Conservation (phyloP, 2,113 vertebrate species). For the Microtus ochrogaster region DNA sequence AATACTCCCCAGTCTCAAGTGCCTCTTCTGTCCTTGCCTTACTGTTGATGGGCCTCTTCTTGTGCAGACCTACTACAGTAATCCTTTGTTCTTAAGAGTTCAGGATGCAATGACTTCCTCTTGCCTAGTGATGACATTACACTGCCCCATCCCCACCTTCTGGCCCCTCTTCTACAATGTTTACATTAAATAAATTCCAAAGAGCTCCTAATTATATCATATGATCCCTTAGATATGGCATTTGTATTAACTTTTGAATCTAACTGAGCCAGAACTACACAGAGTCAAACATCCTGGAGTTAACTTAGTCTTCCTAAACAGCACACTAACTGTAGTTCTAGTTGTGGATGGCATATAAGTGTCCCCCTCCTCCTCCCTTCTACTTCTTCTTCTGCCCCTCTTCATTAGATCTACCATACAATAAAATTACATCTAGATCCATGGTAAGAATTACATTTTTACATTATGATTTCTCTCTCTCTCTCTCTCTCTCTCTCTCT, state of each 20-base stretch:
- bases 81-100: neutral
- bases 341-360: neutral
- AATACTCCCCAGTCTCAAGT: too few relatives aligned
- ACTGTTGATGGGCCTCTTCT: neutral
- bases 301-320: neutral
- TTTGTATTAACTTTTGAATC: constrained; percentile 37
- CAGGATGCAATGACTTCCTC: neutral
- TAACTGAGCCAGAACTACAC: neutral
- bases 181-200: neutral
- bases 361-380: too few relatives aligned
- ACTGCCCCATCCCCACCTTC: too few relatives aligned
- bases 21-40: neutral
- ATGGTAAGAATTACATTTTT: neutral
- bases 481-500: too few relatives aligned
- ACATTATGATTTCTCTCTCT: neutral
- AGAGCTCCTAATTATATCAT: neutral
- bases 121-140: neutral
- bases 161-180: neutral
- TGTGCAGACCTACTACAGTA: neutral
- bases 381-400: too few relatives aligned
- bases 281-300: neutral
- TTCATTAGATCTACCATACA: neutral
- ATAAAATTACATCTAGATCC: constrained; percentile 37
- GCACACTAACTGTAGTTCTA: neutral
- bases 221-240: neutral